phyloP scores from a whole-genome alignment of 2,797 vertebrate species.

The Todus mexicanus region DNA sequence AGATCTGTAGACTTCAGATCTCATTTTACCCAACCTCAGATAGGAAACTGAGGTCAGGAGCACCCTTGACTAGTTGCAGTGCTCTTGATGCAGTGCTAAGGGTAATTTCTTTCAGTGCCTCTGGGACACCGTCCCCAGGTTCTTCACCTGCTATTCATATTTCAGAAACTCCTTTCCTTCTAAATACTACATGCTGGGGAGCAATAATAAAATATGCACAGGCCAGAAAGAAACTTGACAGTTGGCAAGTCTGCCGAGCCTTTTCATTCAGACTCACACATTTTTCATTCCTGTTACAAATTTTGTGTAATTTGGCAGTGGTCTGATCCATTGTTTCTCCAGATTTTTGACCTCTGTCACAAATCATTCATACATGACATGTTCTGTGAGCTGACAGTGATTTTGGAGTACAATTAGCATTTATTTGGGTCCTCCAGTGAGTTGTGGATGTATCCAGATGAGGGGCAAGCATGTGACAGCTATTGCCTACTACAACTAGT shows the following conservation, averaged over 20 bases:
- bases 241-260: neutral
- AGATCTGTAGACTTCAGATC: neutral
- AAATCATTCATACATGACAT: neutral
- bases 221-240: neutral
- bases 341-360: neutral
- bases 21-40: neutral
- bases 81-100: rapidly evolving
- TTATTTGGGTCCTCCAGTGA: neutral
- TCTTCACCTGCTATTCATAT: neutral
- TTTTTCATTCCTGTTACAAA: neutral
- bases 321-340: neutral
- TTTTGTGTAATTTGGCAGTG: neutral
- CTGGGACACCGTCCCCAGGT: neutral
- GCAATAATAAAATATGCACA: neutral
- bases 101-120: neutral
- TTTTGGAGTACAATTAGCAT: neutral
- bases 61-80: neutral
- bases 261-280: neutral
- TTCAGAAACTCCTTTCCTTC: neutral
- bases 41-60: neutral
- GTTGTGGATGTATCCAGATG: neutral
- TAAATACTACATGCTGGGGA: neutral
- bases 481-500: neutral
- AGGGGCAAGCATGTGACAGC: neutral
- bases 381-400: neutral